Evolutionary conservation across 2,797 vertebrate species (phyloP).

Genomic region (Myotis vivesi): DNA sequence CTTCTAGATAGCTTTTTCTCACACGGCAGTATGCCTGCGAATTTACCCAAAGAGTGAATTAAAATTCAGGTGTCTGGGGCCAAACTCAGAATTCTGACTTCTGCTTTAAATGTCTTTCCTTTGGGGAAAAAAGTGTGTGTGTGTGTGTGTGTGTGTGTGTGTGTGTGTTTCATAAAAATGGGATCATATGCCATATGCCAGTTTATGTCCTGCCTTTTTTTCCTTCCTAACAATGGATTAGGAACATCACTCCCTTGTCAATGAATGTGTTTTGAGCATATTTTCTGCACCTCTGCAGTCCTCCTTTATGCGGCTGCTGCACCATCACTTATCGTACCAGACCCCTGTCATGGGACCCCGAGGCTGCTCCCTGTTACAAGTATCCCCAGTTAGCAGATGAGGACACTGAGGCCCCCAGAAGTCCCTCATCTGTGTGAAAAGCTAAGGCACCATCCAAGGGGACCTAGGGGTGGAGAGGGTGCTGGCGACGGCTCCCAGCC

Average conservation of each 20-base stretch:
- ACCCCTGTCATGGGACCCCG: background rate
- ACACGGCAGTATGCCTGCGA: rapidly evolving
- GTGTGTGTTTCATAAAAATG: background rate
- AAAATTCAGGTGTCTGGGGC: background rate
- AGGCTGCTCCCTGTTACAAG: background rate
- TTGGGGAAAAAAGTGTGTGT: background rate
- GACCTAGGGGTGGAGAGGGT: background rate
- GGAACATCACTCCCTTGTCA: background rate
- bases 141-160: background rate
- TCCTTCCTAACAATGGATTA: background rate
- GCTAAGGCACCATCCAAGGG: background rate
- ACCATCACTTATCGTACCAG: background rate
- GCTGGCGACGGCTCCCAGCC: background rate
- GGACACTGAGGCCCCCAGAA: background rate
- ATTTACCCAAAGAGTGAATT: background rate
- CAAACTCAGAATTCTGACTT: slow-evolving; percentile 11
- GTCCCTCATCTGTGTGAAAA: background rate
- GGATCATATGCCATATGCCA: background rate
- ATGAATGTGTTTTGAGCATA: background rate
- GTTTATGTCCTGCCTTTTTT: background rate
- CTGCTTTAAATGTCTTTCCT: background rate
- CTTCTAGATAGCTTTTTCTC: background rate
- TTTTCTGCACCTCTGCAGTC: background rate
- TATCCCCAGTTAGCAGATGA: slow-evolving; percentile 25
- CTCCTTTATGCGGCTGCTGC: background rate